Evolutionary conservation across 2,113 vertebrate genomes (phyloP), one percentile per base, ranked within the genome.

Genomic region (Corythornis cristatus): DNA sequence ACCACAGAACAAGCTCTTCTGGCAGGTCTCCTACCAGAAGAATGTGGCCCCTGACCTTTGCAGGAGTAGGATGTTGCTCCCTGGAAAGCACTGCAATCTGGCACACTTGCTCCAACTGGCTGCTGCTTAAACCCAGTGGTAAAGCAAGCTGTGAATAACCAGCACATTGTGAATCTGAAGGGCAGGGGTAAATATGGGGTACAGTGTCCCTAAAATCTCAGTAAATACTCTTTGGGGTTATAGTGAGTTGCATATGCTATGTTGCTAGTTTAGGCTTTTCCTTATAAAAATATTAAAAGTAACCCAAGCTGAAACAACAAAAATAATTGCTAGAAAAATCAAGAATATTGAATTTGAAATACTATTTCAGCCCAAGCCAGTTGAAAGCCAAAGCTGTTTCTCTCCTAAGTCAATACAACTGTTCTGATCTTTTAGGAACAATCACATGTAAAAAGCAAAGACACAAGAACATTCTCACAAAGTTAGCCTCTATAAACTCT

Each of bases 21-120:
- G 81, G 50, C 62, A 86, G 83, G 42, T 96, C 92, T 96, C 89
- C 90, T 95, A 77, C 74, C 53, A 92, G 83, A 70, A 96, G 94
- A 97, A 96, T 95, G 89, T 91, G 94, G 65, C 95, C 96, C 54
- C 67, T 96, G 93, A 90, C 95, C 93, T 95, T 67, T 43, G 62
- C 1, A 3, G 50, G 71, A 95, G 46, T 15, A 54, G 83, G 83
- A 89, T 42, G 15, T 42, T 83, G 60, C 56, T 93, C 15, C n/a
- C 18, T 75, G 85, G 87, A 20, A 90, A 93, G 61, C 61, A 9
- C 28, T 28, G 33, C 73, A 89, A 16, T 68, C 71, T 37, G n/a
- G 56, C n/a, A 64, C 51, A 8, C 29, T 67, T 4, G 1, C 33
- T 21, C 42, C 57, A 83, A 6, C 40, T 21, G n/a, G 71, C 66